A percentile compares a stretch with the other conserved stretches of the same genome.
Conservation (phyloP, 2,797 vertebrate species). For the Zenarchopterus dispar region DNA sequence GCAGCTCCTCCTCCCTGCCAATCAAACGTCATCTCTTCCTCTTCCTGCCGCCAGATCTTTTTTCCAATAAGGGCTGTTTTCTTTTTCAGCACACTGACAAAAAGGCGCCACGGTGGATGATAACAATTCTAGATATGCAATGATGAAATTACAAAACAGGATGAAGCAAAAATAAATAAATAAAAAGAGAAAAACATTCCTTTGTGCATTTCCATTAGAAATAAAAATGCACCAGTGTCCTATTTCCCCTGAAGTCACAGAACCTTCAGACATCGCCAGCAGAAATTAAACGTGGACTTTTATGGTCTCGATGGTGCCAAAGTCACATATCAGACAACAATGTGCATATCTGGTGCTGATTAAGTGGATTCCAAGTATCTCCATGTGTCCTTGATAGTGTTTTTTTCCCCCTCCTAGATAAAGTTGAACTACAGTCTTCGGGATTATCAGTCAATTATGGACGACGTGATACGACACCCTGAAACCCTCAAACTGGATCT, state of each 20-base stretch:
- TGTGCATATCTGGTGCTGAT: slow-evolving; percentile 40
- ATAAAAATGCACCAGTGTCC: background rate
- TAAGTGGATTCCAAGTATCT: slow-evolving; percentile 16
- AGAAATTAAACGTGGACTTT: background rate
- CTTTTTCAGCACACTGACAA: slow-evolving; percentile 72
- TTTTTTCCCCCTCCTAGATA: background rate
- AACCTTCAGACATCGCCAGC: slow-evolving; percentile 9
- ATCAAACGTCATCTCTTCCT: slow-evolving; percentile 62
- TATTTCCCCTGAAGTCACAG: slow-evolving; percentile 18
- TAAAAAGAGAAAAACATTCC: slow-evolving; percentile 1
- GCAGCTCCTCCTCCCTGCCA: slow-evolving; percentile 65
- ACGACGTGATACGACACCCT: too few relatives aligned
- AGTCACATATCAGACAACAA: slow-evolving; percentile 27
- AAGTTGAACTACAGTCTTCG: background rate
- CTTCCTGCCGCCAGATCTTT: slow-evolving; percentile 8
- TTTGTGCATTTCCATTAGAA: slow-evolving; percentile 9
- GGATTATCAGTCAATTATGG: too few relatives aligned
- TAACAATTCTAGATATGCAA: slow-evolving; percentile 16
- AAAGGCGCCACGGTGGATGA: slow-evolving; percentile 65
- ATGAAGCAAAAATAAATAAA: background rate
- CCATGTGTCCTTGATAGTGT: background rate
- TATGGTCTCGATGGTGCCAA: slow-evolving; percentile 10
- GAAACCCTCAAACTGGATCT: too few relatives aligned
- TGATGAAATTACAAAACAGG: slow-evolving; percentile 11
- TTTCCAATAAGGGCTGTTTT: slow-evolving; percentile 57